Percentiles rank a stretch among this genome's conserved stretches.
phyloP scores from a whole-genome alignment of 92 coral and sea anemone species.

The Siderastrea radians region DNA sequence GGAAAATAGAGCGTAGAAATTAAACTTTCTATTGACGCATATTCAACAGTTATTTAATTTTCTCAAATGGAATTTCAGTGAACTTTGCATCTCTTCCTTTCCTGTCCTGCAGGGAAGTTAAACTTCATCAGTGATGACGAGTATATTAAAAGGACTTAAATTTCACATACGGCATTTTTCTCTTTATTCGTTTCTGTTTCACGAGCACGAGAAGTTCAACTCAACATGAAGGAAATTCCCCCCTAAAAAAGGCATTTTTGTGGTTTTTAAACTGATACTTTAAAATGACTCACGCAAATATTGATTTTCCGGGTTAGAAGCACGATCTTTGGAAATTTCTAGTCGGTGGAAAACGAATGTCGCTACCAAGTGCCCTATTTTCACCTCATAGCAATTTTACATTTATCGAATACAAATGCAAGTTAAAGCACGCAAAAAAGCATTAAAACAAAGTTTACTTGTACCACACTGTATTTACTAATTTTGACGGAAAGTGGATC shows the following conservation, averaged over 20 bases:
- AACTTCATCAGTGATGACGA: neutral
- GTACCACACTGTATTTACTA: neutral
- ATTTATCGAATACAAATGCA: neutral
- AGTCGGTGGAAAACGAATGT: neutral
- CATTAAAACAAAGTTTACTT: neutral
- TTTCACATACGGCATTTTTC: neutral
- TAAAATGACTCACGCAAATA: neutral
- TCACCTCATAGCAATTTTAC: neutral
- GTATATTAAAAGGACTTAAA: neutral
- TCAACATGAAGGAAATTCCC: neutral
- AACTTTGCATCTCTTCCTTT: neutral
- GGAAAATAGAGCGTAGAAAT: neutral
- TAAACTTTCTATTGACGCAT: neutral
- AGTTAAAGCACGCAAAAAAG: neutral
- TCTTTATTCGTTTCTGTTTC: neutral
- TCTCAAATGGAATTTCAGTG: constrained; percentile 2
- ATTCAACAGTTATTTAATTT: neutral
- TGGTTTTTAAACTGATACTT: constrained; percentile 6
- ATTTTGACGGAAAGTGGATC: neutral
- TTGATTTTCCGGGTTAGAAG: constrained; percentile 8
- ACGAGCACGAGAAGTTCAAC: neutral
- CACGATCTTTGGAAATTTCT: constrained; percentile 9
- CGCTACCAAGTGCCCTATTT: too few species aligned
- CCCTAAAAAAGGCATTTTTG: neutral
- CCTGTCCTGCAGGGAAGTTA: neutral